Evolutionary conservation across 2,113 vertebrate genomes (phyloP).

Genomic region (Prionailurus bengalensis): DNA sequence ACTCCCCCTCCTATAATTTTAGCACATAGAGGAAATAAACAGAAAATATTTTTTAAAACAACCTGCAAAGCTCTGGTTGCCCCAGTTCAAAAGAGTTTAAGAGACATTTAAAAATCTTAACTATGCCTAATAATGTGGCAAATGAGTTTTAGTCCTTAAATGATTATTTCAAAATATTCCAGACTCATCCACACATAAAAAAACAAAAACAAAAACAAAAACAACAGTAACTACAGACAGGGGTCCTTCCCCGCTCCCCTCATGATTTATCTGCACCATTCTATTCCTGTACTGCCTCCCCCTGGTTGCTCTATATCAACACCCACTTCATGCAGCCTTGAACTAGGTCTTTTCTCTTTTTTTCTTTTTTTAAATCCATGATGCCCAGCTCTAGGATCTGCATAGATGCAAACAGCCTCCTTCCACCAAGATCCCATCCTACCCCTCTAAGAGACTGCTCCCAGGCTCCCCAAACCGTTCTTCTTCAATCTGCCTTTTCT

Average conservation of each 20-base stretch:
- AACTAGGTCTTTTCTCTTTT: background rate
- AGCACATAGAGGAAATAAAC: constrained; percentile 52
- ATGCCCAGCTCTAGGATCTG: background rate
- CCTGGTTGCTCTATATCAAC: background rate
- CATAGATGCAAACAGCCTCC: constrained; percentile 1
- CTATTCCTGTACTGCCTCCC: background rate
- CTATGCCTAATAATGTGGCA: background rate
- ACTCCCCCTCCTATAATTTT: constrained; percentile 12
- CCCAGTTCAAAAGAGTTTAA: constrained; percentile 54
- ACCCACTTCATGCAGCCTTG: background rate
- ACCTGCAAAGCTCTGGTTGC: background rate
- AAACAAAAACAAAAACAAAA: background rate
- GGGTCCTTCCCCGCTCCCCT: background rate
- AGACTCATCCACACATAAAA: background rate
- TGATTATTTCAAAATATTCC: constrained; percentile 22
- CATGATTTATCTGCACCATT: background rate
- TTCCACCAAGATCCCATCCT: background rate
- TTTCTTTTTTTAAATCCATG: background rate
- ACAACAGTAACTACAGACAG: background rate
- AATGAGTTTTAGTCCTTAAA: constrained; percentile 44
- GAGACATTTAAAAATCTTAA: constrained; percentile 46
- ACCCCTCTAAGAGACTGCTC: background rate
- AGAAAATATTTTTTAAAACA: constrained; percentile 1
- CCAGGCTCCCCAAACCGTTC: background rate
- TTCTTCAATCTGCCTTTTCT: background rate